phyloP scores from a whole-genome alignment of 2,797 vertebrate species.

The Mormyrops attenuatus region DNA sequence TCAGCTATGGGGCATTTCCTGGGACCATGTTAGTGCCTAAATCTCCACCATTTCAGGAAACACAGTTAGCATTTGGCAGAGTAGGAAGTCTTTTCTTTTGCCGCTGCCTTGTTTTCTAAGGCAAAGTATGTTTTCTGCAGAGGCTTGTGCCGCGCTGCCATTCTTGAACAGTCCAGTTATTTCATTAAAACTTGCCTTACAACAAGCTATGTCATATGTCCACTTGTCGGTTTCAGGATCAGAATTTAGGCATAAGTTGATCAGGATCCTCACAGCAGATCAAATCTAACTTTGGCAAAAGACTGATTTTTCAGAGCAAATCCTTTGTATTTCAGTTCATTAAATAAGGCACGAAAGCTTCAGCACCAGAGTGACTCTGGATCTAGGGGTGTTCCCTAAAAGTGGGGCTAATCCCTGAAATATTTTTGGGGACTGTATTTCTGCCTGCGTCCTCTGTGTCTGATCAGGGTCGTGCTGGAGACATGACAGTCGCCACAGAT shows the following conservation, averaged over 20 bases:
- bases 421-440: neutral
- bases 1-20: neutral
- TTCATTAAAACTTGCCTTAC: neutral
- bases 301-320: neutral
- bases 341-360: neutral
- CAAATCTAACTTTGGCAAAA: neutral
- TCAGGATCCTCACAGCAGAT: neutral
- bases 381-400: neutral
- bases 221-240: neutral
- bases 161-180: neutral
- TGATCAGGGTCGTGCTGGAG: neutral
- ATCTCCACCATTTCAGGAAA: neutral
- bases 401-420: neutral
- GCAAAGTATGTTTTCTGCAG: neutral
- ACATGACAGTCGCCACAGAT: neutral
- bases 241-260: neutral
- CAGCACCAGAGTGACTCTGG: neutral
- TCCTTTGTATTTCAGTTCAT: neutral
- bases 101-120: neutral
- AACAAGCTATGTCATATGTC: neutral
- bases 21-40: neutral
- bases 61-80: neutral
- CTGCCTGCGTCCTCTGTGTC: neutral
- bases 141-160: neutral
- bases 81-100: neutral